Conservation (phyloP, 1,140 invertebrate species). For the Hycleus cichorii region DNA sequence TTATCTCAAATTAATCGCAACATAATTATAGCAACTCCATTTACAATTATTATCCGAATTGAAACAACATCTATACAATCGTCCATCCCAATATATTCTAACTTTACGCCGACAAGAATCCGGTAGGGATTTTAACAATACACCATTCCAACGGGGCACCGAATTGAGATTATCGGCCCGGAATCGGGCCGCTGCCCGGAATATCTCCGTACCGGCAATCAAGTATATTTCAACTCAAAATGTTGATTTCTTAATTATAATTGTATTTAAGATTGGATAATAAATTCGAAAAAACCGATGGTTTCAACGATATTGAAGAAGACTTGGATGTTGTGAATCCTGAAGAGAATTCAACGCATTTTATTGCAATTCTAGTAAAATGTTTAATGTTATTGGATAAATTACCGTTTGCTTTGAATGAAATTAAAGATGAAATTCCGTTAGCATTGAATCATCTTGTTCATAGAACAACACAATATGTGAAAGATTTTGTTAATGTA, state of each 20-base stretch:
- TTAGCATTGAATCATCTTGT: conserved; percentile 71
- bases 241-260: not conserved
- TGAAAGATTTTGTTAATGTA: conserved; percentile 50
- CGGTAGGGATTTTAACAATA: conserved; percentile 42
- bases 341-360: conserved; percentile 61
- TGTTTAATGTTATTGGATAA: conserved; percentile 79
- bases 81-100: conserved; percentile 51
- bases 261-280: not conserved
- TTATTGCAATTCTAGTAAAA: conserved; percentile 76
- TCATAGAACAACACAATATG: conserved; percentile 64
- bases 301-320: conserved; percentile 46
- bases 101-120: conserved; percentile 55
- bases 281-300: conserved; percentile 14
- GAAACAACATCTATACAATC: conserved; percentile 66
- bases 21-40: conserved; percentile 53
- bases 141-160: conserved; percentile 48
- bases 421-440: conserved; percentile 73
- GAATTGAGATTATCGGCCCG: conserved; percentile 47
- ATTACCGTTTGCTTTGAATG: conserved; percentile 76
- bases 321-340: conserved; percentile 56
- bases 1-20: conserved; percentile 1
- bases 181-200: conserved; percentile 28
- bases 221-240: not conserved
- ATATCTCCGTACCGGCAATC: not conserved
- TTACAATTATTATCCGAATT: conserved; percentile 64